Percentiles rank a stretch among this genome's conserved stretches.
phyloP scores from a whole-genome alignment of 2,888 invertebrate species.

The Drosophila atroscutellata region DNA sequence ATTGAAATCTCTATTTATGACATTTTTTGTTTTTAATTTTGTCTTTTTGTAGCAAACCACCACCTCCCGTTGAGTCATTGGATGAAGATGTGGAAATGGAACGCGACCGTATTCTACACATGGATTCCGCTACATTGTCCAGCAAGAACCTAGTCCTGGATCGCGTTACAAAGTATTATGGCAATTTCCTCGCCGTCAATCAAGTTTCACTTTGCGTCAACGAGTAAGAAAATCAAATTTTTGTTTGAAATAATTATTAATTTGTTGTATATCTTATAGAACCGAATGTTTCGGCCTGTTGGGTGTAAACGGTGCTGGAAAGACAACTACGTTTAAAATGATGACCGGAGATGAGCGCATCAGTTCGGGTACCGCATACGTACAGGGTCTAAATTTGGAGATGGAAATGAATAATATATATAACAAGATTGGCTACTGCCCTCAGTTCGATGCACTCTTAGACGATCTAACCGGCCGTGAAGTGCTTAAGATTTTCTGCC shows the following conservation, averaged over 20 bases:
- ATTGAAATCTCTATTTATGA: not conserved
- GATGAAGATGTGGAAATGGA: slow-evolving; percentile 88
- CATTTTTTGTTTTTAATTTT: not conserved
- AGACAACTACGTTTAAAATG: slow-evolving; percentile 96
- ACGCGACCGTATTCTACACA: slow-evolving; percentile 85
- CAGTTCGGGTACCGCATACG: slow-evolving; percentile 89
- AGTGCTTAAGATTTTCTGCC: slow-evolving; percentile 88
- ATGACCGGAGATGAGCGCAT: slow-evolving; percentile 92
- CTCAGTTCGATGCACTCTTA: slow-evolving; percentile 91
- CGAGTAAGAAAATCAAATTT: slow-evolving; percentile 70
- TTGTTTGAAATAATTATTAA: not conserved
- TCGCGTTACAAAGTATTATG: slow-evolving; percentile 91
- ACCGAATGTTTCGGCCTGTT: slow-evolving; percentile 92
- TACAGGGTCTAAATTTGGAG: slow-evolving; percentile 87
- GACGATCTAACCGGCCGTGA: slow-evolving; percentile 90
- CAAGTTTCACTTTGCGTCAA: slow-evolving; percentile 87
- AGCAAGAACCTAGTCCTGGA: slow-evolving; percentile 87
- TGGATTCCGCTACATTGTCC: slow-evolving; percentile 82
- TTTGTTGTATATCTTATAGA: slow-evolving; percentile 1
- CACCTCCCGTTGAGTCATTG: slow-evolving; percentile 82
- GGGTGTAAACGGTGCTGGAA: slow-evolving; percentile 95
- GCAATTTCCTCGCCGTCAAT: slow-evolving; percentile 91
- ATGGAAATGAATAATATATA: slow-evolving; percentile 87
- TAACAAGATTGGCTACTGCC: slow-evolving; percentile 89
- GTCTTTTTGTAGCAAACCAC: slow-evolving; percentile 61